Evolutionary conservation across 64 coral and sea anemone genomes (phyloP).

Genomic region (Trachythela sp.): DNA sequence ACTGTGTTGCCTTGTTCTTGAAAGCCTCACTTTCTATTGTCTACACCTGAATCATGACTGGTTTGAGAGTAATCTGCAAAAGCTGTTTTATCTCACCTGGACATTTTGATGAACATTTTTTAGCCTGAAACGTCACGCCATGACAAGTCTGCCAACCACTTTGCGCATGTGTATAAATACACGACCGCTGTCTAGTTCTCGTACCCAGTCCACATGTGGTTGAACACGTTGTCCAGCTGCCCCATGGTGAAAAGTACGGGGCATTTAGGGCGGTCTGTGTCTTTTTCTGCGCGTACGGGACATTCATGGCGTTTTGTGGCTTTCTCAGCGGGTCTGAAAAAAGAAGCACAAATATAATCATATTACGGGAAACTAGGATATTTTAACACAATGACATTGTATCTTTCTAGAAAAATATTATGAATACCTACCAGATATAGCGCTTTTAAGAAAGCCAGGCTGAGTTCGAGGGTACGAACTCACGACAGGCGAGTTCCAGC

Average conservation of each 20-base stretch:
- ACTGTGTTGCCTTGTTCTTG: no score
- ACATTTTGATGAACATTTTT: not conserved
- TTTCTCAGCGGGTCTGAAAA: not conserved
- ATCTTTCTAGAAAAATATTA: no score
- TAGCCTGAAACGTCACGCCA: constrained; percentile 11
- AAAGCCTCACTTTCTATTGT: no score
- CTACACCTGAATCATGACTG: no score
- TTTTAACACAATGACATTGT: no score
- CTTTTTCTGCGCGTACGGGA: not conserved
- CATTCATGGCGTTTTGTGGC: not conserved
- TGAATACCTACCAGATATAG: not conserved
- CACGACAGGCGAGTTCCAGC: not conserved
- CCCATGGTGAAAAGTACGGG: not conserved
- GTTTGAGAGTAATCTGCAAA: not conserved
- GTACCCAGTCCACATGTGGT: not conserved
- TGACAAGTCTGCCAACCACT: constrained; percentile 18
- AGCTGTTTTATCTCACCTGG: not conserved
- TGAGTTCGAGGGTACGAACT: not conserved
- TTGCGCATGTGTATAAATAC: not conserved
- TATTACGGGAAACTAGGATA: no score
- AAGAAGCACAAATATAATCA: not conserved
- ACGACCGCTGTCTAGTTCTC: not conserved
- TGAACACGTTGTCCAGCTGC: not conserved
- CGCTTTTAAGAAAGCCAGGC: not conserved
- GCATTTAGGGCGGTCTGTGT: not conserved